Evolutionary conservation across 1,140 invertebrate genomes (phyloP), one percentile per base, ranked within the genome.

Genomic region (Penaeus japonicus): DNA sequence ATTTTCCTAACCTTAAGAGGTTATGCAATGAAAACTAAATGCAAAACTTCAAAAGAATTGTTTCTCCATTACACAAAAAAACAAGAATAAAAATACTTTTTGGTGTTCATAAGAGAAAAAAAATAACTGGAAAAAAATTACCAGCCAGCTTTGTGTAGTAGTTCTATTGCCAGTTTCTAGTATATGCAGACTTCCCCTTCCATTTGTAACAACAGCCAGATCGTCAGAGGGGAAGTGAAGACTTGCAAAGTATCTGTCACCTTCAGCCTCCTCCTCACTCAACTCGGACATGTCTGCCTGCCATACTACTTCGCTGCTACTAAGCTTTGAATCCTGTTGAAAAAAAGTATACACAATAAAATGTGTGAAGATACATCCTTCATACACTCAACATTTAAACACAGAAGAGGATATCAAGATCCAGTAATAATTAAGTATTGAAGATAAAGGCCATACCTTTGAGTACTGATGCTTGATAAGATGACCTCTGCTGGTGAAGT

Each of bases 401-500:
- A 47, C 15, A 47, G 10, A 47, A 47, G 10, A 47, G 15, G 15
- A 47, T 12, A 1, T 15, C 47, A 47, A 47, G 15, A 10, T 15
- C 15, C 47, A 47, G 47, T 12, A 47, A 47, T 47, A 47, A 47
- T 10, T 47, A 47, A 47, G 47, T 12, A 47, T 12, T 47, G 47
- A 12, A 22, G 24, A 62, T 17, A 39, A 17, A 4, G 12, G 17
- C 22, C 57, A 30, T 79, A 84, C 87, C 80, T 88, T 79, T 24
- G 87, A 88, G 65, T 83, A 88, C 32, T 54, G 55, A 22, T 59
- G 53, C 54, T 84, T 88, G 7, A 88, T 39, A 53, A 88, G 87
- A 39, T 88, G 87, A 18, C 87, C 87, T 39, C 70, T 82, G 22
- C 15, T 83, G 62, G 24, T 88, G 81, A 88, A 88, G 81, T 78